A percentile compares a stretch with the other conserved stretches of the same genome.
Evolutionary conservation across 2,113 vertebrate genomes (phyloP).

Genomic region (Grallaria varia): DNA sequence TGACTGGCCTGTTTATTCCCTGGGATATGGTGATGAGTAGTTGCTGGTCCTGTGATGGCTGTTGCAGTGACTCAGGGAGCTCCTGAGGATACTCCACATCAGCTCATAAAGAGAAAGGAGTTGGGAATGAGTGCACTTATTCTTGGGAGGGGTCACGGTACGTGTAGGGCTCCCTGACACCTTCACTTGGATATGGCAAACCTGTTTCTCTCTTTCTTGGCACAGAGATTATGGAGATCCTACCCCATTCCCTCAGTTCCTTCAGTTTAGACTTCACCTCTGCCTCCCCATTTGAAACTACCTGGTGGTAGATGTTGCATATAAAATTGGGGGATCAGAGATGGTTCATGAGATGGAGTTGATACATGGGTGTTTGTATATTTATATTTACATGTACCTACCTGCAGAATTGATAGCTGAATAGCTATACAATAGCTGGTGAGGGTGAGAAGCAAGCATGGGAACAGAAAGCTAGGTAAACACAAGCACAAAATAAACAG

Average conservation of each 20-base stretch:
- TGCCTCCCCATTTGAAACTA: background rate
- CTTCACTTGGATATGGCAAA: background rate
- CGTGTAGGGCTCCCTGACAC: background rate
- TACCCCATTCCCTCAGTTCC: background rate
- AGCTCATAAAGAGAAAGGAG: background rate
- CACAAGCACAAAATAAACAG: background rate
- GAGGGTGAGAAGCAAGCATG: background rate
- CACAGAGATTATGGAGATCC: background rate
- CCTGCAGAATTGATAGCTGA: background rate
- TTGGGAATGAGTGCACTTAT: background rate
- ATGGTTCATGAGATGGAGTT: background rate
- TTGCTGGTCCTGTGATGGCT: background rate
- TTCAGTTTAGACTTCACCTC: background rate
- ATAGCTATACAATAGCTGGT: background rate
- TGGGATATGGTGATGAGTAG: background rate
- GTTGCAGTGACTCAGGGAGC: rapidly evolving
- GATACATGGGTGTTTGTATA: rapidly evolving
- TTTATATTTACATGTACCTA: background rate
- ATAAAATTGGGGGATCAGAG: background rate
- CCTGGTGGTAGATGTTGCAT: background rate
- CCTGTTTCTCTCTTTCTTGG: background rate
- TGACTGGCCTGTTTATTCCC: background rate
- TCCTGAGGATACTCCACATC: background rate
- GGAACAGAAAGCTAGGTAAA: background rate
- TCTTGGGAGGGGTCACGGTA: background rate